These are phyloP conservation scores for Rhinolophus ferrumequinum DNA, from an alignment of 2,113 vertebrate genomes.

Conservation along the genomic window DNA sequence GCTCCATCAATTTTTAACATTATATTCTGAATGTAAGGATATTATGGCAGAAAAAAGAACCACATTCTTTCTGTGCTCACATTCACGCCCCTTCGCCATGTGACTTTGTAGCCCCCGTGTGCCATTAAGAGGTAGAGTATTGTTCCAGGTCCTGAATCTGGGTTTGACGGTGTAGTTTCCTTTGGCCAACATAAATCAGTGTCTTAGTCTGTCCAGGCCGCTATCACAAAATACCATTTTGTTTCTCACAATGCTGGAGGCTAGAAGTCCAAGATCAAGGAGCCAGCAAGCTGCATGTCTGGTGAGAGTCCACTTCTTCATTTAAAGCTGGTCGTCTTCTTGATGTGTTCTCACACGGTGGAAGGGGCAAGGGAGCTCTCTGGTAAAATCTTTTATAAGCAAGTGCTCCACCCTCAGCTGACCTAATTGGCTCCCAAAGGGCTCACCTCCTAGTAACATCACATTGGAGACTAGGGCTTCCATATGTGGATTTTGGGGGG, in stretches of 20 bases:
- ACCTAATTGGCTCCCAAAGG: background rate
- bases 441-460: background rate
- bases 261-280: background rate
- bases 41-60: too few relatives aligned
- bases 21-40: accelerated
- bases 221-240: background rate
- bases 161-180: background rate
- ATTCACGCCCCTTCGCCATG: accelerated
- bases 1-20: too few relatives aligned
- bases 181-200: background rate
- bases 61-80: background rate
- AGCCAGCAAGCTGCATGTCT: background rate
- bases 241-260: background rate
- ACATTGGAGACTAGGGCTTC: background rate
- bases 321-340: background rate
- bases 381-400: background rate
- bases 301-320: background rate
- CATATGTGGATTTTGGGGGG: background rate
- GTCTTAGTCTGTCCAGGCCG: background rate
- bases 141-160: background rate
- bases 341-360: background rate
- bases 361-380: background rate
- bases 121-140: background rate
- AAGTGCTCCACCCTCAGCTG: background rate
- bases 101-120: too few relatives aligned